Base-by-base conservation (phyloP, 2,113 vertebrate species). In the Neolamprologus ventralis region DNA sequence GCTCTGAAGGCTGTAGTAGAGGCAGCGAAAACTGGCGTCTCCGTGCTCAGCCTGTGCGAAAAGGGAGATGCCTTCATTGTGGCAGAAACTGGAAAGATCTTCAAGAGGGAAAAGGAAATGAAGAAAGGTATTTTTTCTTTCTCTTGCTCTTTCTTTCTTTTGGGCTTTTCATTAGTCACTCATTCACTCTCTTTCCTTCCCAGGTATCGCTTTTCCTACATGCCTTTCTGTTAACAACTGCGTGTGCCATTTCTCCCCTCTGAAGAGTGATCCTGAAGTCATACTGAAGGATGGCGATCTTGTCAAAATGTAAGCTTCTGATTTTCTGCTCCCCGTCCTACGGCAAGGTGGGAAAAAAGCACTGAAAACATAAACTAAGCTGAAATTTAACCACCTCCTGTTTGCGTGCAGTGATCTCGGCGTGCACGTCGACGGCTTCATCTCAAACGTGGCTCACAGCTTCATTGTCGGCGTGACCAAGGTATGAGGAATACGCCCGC, bases 101-200 rank as follows among this genome's bases (percentile, higher is more conserved):
- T 99, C 96, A 99, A 99, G 93, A 99, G 97, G 95, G 98, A 99
- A 80, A 99, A 99, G 37, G 98, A 99, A 49, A 99, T 99, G 96
- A 99, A 99, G 90, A 99, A 99, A 97, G 98, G 98, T 99, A n/a
- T 37, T 2, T 23, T 42, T 33, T 17, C 12, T n/a, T 35, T 65
- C 3, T 35, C 5, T 23, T 17, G 6, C 26, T 54, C 60, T 12
- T 35, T 65, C 37, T 26, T 33, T 16, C 31, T 51, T 6, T 26
- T 7, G 49, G 73, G 3, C 21, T 4, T 55, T 85, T 90, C 17
- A 13, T 33, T 1, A 13, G 7, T 85, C 73, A 1, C 26, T 88
- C 42, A 87, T 75, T 63, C 10, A 6, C 17, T 53, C 21, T 58
- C 21, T 55, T 2, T 83, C 83, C 51, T 82, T 33, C 81, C 0